These are phyloP conservation scores for Eupithecia tripunctaria DNA, from an alignment of 2,888 invertebrate species.

Conservation along the genomic window DNA sequence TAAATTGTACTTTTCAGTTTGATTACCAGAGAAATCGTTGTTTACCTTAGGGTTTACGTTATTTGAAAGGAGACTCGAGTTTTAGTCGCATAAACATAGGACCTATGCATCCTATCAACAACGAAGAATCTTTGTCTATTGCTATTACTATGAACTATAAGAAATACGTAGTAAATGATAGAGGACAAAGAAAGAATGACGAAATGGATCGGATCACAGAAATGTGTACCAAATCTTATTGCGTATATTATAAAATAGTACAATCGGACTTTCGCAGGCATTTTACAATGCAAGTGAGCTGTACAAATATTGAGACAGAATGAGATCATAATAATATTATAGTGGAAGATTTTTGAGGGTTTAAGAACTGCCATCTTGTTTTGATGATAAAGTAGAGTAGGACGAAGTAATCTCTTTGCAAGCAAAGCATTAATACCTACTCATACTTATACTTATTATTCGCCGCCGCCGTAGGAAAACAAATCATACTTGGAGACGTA, in stretches of 20 bases:
- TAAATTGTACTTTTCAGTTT: background rate
- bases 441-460: too few relatives aligned
- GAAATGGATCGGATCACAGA: background rate
- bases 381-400: background rate
- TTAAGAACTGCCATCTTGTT: background rate
- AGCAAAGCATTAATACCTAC: too few relatives aligned
- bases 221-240: background rate
- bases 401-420: background rate
- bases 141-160: background rate
- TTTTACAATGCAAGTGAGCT: background rate
- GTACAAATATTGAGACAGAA: conserved; percentile 23
- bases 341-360: conserved; percentile 11
- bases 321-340: conserved; percentile 39
- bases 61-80: too few relatives aligned
- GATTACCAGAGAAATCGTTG: background rate
- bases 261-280: background rate
- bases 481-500: too few relatives aligned
- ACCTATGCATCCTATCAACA: background rate
- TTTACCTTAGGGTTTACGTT: background rate
- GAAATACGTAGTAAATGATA: background rate
- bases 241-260: background rate
- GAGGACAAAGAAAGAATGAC: background rate
- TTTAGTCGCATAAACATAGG: background rate
- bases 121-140: background rate
- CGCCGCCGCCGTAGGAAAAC: too few relatives aligned